These are phyloP conservation scores for Hydropsyche betteni DNA, from an alignment of 2,888 invertebrate genomes.

Conservation along the genomic window DNA sequence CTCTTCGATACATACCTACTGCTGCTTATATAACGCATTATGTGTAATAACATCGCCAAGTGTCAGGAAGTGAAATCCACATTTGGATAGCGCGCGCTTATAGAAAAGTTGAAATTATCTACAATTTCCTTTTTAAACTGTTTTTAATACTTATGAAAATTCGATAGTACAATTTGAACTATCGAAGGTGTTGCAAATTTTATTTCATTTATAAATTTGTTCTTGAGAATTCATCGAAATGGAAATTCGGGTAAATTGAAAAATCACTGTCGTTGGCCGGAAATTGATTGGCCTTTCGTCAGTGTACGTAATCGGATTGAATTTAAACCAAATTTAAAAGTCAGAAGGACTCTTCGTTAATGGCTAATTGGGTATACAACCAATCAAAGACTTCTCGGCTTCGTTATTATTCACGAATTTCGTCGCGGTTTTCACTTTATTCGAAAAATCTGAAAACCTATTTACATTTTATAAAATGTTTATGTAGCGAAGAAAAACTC, in stretches of 20 bases:
- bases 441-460: no score
- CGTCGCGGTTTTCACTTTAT: background rate
- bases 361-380: slow-evolving; percentile 18
- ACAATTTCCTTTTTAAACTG: background rate
- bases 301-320: slow-evolving; percentile 15
- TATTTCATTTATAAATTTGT: background rate
- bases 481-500: background rate
- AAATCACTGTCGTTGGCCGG: background rate
- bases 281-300: slow-evolving; percentile 13
- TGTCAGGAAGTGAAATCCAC: background rate
- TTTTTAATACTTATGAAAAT: no score
- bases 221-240: background rate
- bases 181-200: background rate
- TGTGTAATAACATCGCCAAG: background rate
- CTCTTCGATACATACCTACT: background rate
- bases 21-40: background rate
- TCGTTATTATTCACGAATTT: background rate
- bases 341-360: slow-evolving; percentile 23
- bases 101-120: slow-evolving; percentile 19
- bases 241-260: background rate
- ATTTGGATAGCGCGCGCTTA: slow-evolving; percentile 5
- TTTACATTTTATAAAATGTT: background rate
- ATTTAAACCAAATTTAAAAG: slow-evolving; percentile 24
- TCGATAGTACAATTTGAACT: no score
- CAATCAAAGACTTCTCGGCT: slow-evolving; percentile 21